Evolutionary conservation across 2,797 vertebrate species (phyloP).

Genomic region (Setipinna tenuifilis): DNA sequence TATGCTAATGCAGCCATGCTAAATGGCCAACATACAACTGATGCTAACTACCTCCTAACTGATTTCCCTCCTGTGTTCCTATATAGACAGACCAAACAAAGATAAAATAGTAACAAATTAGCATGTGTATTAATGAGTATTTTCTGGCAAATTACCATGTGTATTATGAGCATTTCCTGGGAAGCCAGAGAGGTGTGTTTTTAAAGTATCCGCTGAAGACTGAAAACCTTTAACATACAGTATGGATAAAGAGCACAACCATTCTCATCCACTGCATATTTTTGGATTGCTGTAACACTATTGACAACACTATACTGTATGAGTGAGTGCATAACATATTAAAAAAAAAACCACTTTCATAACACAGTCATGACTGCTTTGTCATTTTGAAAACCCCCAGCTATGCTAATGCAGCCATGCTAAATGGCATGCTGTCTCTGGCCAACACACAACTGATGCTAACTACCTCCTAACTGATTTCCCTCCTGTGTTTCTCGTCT

Average conservation of each 20-base stretch:
- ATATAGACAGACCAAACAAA: not conserved
- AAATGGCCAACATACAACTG: not conserved
- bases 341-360: too few species aligned
- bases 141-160: not conserved
- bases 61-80: not conserved
- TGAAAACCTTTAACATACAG: not conserved
- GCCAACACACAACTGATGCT: not conserved
- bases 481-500: not conserved
- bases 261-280: not conserved
- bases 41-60: not conserved
- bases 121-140: not conserved
- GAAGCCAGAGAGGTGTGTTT: not conserved
- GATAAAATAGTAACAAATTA: not conserved
- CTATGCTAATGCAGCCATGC: not conserved
- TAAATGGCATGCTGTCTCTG: slow-evolving; percentile 1
- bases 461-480: not conserved
- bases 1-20: not conserved
- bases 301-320: too few species aligned
- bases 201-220: not conserved
- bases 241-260: not conserved
- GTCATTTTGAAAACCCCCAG: not conserved
- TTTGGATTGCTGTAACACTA: not conserved
- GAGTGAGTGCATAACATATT: too few species aligned
- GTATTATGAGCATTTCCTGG: not conserved
- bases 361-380: too few species aligned